Base-by-base conservation (phyloP, 2,888 invertebrate genomes). In the Cephus sareptanus region DNA sequence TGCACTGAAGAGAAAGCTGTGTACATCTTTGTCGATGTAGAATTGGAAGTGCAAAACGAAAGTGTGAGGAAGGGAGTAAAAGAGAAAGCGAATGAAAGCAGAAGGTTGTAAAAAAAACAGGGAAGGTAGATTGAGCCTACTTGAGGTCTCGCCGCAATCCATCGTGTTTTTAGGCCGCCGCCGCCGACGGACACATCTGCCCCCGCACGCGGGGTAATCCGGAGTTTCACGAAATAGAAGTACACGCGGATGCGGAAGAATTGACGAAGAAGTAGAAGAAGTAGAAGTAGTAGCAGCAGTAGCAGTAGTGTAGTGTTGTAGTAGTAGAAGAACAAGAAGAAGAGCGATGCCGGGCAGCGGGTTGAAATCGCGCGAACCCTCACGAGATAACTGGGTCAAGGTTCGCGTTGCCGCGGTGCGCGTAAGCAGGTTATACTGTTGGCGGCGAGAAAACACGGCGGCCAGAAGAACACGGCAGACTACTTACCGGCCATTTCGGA, bases 131-230 rank as follows among this genome's bases (percentile, higher is more conserved):
- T 82, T 81, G 76, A 85, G 85, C 89, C 87, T 90, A 91, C 91
- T 91, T 90, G 91, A 91, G 85, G 89, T 89, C 85, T 91, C 91
- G 84, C 89, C 90, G 89, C 89, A 91, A 89, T 91, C 91, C 91
- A 91, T 91, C 87, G 85, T 88, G 88, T 84, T 85, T 83, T 81
- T 83, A 84, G 83, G 87, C 83, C 87, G 81, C 78, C 79, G 84
- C 79, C 84, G 82, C 83, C 87, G 89, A 88, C 87, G 86, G 84
- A 87, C 84, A 87, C 90, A 89, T 87, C 88, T 87, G 87, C 85
- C 85, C 86, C 86, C 85, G 85, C 85, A 86, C 84, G 83, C 82
- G 84, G 83, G 83, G 82, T 33, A 23, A 31, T 71, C 71, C 71
- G 71, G 71, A 71, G 71, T 71, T 56, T 23, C 23, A 34, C 71